These are phyloP conservation scores for Zosterops pallidus DNA, from an alignment of 2,113 vertebrate species.

Conservation along the genomic window DNA sequence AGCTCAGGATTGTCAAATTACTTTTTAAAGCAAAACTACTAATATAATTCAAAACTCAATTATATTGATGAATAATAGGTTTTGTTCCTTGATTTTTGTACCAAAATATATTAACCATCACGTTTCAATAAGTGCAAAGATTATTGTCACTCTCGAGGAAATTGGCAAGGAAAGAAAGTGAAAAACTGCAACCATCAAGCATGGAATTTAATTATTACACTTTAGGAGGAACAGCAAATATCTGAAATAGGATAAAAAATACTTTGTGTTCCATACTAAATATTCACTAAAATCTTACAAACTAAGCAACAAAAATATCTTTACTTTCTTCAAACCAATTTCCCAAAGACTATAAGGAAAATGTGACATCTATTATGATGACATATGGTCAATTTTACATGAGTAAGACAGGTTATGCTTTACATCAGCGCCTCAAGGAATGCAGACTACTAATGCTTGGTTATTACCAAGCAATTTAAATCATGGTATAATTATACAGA, in stretches of 20 bases:
- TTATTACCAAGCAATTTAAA: slow-evolving; percentile 48
- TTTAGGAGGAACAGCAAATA: background rate
- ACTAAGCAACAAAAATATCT: background rate
- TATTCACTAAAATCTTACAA: background rate
- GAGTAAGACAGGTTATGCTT: slow-evolving; percentile 5
- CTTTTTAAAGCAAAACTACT: background rate
- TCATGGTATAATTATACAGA: slow-evolving; percentile 38
- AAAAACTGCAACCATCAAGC: background rate
- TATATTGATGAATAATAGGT: background rate
- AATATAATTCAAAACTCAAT: background rate
- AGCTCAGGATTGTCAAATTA: background rate
- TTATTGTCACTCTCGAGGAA: background rate
- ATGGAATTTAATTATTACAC: background rate
- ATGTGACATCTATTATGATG: background rate
- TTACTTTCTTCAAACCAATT: background rate
- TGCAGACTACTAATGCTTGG: background rate
- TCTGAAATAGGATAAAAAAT: background rate
- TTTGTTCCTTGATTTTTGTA: background rate
- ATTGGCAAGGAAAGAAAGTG: background rate
- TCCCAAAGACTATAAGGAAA: background rate
- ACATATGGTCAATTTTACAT: slow-evolving; percentile 25
- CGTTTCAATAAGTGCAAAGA: background rate
- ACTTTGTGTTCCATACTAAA: background rate
- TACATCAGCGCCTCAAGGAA: slow-evolving; percentile 10
- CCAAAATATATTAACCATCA: background rate